Conservation (phyloP, 2,113 vertebrate species). For the Dromas ardeola region DNA sequence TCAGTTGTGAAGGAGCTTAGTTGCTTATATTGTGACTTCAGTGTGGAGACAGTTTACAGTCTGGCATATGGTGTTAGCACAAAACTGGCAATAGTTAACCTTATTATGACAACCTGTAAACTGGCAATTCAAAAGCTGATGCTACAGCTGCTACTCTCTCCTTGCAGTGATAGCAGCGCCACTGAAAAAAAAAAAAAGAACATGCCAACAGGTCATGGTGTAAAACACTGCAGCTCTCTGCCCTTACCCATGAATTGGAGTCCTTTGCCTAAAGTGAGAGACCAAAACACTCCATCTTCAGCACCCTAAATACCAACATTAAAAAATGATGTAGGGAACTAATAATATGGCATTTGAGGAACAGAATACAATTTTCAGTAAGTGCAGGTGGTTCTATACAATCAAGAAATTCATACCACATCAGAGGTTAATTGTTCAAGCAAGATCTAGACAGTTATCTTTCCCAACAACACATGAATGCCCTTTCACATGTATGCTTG, state of each 20-base stretch:
- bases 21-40: constrained; percentile 31
- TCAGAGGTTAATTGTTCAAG: neutral
- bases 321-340: neutral
- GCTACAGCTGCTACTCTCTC: neutral
- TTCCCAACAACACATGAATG: neutral
- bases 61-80: constrained; percentile 55
- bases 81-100: constrained; percentile 58
- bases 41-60: constrained; percentile 37
- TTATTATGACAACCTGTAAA: constrained; percentile 61
- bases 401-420: neutral
- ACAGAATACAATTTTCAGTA: neutral
- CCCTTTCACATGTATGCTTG: neutral
- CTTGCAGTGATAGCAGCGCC: neutral
- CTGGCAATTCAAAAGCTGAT: constrained; percentile 34
- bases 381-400: neutral
- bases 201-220: neutral
- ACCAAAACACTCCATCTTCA: neutral
- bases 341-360: neutral
- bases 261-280: neutral
- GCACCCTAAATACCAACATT: rapidly evolving
- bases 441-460: neutral
- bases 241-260: neutral
- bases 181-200: neutral
- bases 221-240: neutral
- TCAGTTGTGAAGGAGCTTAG: neutral